Percentiles rank a stretch among this genome's conserved stretches.
phyloP scores from a whole-genome alignment of 2,888 invertebrate species.

The Pemphredon lugubris region DNA sequence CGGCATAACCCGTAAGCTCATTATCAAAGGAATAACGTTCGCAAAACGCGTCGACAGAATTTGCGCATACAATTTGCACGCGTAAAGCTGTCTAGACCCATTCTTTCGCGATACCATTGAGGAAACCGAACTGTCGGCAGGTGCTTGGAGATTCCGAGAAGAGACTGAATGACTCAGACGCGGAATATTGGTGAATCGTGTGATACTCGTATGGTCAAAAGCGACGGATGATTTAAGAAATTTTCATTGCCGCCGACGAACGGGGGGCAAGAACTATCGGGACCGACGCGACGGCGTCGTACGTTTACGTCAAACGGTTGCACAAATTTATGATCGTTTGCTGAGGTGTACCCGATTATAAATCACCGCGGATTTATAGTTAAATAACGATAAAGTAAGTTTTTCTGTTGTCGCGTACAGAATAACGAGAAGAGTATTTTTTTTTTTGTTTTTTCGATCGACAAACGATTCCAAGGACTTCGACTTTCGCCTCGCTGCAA shows the following conservation, averaged over 20 bases:
- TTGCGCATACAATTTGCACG: constrained; percentile 6
- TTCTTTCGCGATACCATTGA: not conserved
- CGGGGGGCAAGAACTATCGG: too few relatives aligned
- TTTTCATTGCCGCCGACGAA: not conserved
- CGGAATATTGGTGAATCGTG: constrained; percentile 10
- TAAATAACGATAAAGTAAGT: too few relatives aligned
- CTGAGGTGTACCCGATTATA: too few relatives aligned
- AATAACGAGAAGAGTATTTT: too few relatives aligned
- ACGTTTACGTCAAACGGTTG: too few relatives aligned
- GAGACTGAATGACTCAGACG: constrained; percentile 22
- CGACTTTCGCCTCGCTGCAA: constrained; percentile 23
- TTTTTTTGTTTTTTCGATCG: too few relatives aligned
- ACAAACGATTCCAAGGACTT: constrained; percentile 36
- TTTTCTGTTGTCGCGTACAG: too few relatives aligned
- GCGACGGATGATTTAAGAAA: not conserved
- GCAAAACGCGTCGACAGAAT: not conserved
- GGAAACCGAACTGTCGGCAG: constrained; percentile 10
- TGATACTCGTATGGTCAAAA: constrained; percentile 1
- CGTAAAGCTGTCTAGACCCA: constrained; percentile 4
- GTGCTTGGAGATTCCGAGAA: constrained; percentile 22
- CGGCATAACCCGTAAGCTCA: not conserved
- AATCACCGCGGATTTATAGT: too few relatives aligned
- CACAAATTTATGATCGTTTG: too few relatives aligned
- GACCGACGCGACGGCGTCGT: not conserved
- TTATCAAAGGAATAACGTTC: not conserved